Evolutionary conservation across 2,888 invertebrate species (phyloP).

Genomic region (Drosophila koepferae): DNA sequence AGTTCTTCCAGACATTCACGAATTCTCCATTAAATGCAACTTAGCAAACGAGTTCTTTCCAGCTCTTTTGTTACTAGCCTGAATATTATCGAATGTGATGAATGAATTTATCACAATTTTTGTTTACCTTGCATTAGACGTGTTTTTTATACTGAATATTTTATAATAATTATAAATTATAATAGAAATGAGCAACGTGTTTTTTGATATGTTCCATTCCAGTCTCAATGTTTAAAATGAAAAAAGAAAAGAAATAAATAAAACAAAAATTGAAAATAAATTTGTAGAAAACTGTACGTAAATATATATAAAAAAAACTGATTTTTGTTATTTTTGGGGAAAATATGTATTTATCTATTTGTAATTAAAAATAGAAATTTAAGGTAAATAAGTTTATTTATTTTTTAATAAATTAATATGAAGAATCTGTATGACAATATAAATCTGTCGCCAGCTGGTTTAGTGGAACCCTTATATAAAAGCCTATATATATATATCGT

Average conservation of each 20-base stretch:
- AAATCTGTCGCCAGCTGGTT: not conserved
- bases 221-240: constrained; percentile 67
- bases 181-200: constrained; percentile 55
- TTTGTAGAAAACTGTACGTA: constrained; percentile 35
- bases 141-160: constrained; percentile 72
- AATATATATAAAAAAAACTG: constrained; percentile 1
- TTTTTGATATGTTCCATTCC: constrained; percentile 70
- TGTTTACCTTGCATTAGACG: constrained; percentile 44
- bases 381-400: not conserved
- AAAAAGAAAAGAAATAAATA: constrained; percentile 26
- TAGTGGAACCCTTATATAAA: not conserved
- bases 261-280: constrained; percentile 20
- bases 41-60: constrained; percentile 42
- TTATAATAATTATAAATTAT: constrained; percentile 61
- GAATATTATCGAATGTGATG: constrained; percentile 52
- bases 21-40: constrained; percentile 22
- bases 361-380: not conserved
- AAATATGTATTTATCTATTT: not conserved
- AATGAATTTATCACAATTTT: constrained; percentile 42
- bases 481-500: not conserved
- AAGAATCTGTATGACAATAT: not conserved
- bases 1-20: constrained; percentile 36
- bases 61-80: constrained; percentile 56
- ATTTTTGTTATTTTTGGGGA: not conserved
- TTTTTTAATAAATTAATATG: no score